Evolutionary conservation across 2,888 invertebrate genomes (phyloP).

Genomic region (Diarsia dahlii): DNA sequence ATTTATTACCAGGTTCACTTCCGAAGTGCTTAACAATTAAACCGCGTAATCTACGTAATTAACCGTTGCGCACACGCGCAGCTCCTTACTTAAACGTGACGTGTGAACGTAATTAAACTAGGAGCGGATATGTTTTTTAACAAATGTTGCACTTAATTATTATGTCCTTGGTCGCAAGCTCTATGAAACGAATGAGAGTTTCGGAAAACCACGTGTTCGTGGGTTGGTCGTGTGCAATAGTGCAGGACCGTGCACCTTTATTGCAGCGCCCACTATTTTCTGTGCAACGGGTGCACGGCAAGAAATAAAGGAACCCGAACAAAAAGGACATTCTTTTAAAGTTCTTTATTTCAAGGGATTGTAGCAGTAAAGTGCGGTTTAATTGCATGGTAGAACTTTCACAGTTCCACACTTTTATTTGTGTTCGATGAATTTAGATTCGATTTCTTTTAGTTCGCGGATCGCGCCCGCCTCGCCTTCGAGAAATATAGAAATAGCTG

Average conservation of each 20-base stretch:
- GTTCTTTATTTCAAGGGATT: constrained; percentile 89
- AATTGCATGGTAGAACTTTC: constrained; percentile 87
- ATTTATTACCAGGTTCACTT: constrained; percentile 68
- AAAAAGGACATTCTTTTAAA: constrained; percentile 86
- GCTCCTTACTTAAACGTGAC: constrained; percentile 60
- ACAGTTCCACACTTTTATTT: constrained; percentile 82
- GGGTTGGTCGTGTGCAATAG: constrained; percentile 76
- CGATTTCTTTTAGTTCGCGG: constrained; percentile 76
- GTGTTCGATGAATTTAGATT: constrained; percentile 85
- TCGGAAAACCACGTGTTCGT: constrained; percentile 68
- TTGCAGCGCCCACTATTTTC: constrained; percentile 82
- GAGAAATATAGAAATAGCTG: constrained; percentile 76
- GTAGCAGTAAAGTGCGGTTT: constrained; percentile 88
- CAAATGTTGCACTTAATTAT: constrained; percentile 53
- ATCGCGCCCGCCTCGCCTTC: constrained; percentile 58
- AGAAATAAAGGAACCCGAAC: constrained; percentile 82
- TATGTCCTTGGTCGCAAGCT: constrained; percentile 38
- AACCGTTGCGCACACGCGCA: constrained; percentile 61
- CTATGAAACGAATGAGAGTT: constrained; percentile 71
- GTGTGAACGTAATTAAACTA: constrained; percentile 58
- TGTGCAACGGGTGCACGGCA: constrained; percentile 77
- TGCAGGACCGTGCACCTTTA: constrained; percentile 76
- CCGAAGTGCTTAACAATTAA: constrained; percentile 69
- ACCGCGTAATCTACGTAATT: constrained; percentile 70
- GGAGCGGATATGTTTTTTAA: constrained; percentile 51